These are phyloP conservation scores for Pygocentrus nattereri DNA, from an alignment of 2,797 vertebrate genomes.

Conservation along the genomic window DNA sequence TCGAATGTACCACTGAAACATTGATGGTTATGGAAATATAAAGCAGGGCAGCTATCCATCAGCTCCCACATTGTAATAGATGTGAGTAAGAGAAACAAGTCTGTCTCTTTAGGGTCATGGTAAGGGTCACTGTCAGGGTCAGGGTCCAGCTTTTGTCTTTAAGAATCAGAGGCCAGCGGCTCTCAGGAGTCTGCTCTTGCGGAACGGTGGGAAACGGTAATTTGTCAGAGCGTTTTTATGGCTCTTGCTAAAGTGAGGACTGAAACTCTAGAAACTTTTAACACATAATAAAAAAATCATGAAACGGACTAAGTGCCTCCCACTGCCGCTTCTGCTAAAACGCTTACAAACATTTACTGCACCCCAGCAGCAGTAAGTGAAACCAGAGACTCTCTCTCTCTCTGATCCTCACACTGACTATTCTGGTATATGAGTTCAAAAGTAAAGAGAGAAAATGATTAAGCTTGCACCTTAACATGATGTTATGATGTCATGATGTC, in stretches of 20 bases:
- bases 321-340: background rate
- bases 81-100: background rate
- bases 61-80: background rate
- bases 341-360: background rate
- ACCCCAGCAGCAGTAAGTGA: background rate
- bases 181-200: too few species aligned
- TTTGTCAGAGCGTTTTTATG: slow-evolving; percentile 77
- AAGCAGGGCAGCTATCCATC: background rate
- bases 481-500: too few species aligned
- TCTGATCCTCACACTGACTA: too few species aligned
- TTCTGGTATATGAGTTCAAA: too few species aligned
- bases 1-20: background rate
- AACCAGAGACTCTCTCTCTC: background rate
- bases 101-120: background rate
- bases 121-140: background rate
- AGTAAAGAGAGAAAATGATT: too few species aligned
- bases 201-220: slow-evolving; percentile 61
- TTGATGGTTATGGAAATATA: background rate
- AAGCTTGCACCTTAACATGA: too few species aligned
- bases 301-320: background rate
- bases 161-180: too few species aligned
- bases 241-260: slow-evolving; percentile 69
- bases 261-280: slow-evolving; percentile 69
- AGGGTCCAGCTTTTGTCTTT: too few species aligned
- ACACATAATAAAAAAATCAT: slow-evolving; percentile 55